Conservation (phyloP, 2,113 vertebrate genomes). For the Patagioenas fasciata region DNA sequence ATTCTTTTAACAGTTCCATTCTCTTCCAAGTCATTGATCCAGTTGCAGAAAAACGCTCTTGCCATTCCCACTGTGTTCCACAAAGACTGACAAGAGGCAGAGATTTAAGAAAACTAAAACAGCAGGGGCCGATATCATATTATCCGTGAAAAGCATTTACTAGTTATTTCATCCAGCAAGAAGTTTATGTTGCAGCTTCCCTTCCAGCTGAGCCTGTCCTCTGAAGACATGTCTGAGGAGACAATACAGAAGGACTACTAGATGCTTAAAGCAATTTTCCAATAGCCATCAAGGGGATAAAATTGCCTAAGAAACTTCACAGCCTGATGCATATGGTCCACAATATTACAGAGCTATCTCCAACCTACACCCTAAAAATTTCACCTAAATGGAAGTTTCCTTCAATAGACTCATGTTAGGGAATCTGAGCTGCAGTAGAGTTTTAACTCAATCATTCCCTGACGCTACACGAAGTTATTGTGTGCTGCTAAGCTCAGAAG, state of each 20-base stretch:
- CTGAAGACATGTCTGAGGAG: background rate
- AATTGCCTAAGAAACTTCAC: background rate
- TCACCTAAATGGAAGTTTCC: background rate
- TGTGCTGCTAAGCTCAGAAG: background rate
- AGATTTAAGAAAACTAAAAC: slow-evolving; percentile 23
- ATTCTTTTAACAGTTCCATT: background rate
- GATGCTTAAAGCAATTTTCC: background rate
- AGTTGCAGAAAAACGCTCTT: background rate
- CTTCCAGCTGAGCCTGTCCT: slow-evolving; percentile 16
- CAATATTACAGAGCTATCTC: background rate
- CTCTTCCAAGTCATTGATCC: background rate
- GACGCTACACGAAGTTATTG: background rate
- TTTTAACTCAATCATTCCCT: background rate
- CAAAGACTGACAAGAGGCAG: background rate
- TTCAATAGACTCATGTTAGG: background rate
- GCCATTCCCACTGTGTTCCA: background rate
- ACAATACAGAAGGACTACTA: background rate
- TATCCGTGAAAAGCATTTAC: background rate
- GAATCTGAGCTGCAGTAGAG: background rate
- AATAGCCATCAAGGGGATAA: background rate
- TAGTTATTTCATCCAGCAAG: slow-evolving; percentile 36
- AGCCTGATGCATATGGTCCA: background rate
- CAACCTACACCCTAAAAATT: background rate
- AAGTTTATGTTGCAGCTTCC: slow-evolving; percentile 19
- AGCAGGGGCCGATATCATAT: background rate